Conservation (phyloP, 2,113 vertebrate genomes). For the Oryzias woworae region DNA sequence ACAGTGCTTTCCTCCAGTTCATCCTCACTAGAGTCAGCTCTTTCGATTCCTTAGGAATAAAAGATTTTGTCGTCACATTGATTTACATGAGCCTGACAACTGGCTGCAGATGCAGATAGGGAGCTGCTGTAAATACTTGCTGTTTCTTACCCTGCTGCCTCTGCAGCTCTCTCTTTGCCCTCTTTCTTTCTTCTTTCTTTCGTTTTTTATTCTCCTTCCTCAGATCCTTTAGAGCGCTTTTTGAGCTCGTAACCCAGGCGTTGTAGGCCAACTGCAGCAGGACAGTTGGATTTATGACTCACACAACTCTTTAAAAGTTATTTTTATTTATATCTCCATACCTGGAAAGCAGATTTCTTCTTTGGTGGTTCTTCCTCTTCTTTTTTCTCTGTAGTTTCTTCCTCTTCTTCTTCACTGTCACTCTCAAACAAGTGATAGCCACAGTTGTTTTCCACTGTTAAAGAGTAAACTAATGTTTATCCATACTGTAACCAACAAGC, state of each 20-base stretch:
- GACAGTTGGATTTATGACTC: background rate
- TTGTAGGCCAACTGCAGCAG: constrained; percentile 72
- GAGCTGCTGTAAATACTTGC: background rate
- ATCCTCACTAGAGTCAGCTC: constrained; percentile 62
- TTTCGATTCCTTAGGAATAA: constrained; percentile 58
- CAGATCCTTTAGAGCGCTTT: constrained; percentile 70
- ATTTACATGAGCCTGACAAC: background rate
- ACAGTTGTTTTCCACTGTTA: constrained; percentile 67
- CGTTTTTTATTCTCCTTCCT: constrained; percentile 69
- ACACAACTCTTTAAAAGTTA: background rate
- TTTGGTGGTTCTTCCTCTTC: constrained; percentile 55
- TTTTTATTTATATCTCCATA: constrained; percentile 12
- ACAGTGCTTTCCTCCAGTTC: constrained; percentile 53
- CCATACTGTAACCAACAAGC: too few species aligned
- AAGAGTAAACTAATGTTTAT: background rate
- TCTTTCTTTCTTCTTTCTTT: constrained; percentile 57
- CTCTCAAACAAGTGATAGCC: constrained; percentile 75
- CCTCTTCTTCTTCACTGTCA: constrained; percentile 75
- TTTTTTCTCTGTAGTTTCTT: constrained; percentile 57
- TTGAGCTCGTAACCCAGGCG: constrained; percentile 77
- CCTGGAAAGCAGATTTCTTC: constrained; percentile 80
- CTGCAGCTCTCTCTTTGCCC: constrained; percentile 48
- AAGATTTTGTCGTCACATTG: background rate
- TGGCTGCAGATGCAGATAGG: background rate
- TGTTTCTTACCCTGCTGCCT: constrained; percentile 58